Base-by-base conservation (phyloP, 2,797 vertebrate species). In the Nannoperca australis region DNA sequence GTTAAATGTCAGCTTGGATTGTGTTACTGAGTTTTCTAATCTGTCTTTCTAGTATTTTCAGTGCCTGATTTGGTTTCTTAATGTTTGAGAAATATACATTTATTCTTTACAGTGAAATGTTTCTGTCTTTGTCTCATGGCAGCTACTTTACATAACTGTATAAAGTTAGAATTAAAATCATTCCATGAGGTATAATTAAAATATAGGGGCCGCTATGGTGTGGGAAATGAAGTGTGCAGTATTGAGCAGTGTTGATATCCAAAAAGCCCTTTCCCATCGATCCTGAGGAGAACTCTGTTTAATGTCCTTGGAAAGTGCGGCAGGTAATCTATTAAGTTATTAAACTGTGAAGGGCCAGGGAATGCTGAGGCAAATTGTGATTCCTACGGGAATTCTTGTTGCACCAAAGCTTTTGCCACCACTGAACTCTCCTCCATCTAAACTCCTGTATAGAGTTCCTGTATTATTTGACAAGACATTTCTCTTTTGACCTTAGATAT, bases 291-390 rank as follows among this genome's bases (percentile, higher is more conserved):
- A 94, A 90, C 90, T 93, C 93, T 81, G 90, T 92, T 94, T 94
- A 94, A 95, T 94, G 93, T 92, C 93, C 92, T 95, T 95, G 92
- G 92, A 90, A 94, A 94, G 85, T 89, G 82, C 84, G 76, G 90
- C 92, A 93, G 93, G 89, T 95, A 95, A 94, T 95, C 94, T 92
- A 95, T 94, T 85, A 90, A 89, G 93, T 94, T 95, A 95, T 95
- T 95, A 93, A 95, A 94, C 90, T 92, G 92, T 87, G 86, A 94
- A 91, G 90, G 89, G 85, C 88, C 84, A 34, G 63, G 82, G 78
- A 92, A 90, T 83, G 82, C 86, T 67, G 77, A 87, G 74, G 89
- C 81, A 91, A 93, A 94, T 75, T 89, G 88, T 84, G 67, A 90
- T 88, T 90, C 89, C 82, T 73, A 18, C 7, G 79, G 87, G 88